Conservation (phyloP, 2,888 invertebrate species). For the Seira sanloemensis region DNA sequence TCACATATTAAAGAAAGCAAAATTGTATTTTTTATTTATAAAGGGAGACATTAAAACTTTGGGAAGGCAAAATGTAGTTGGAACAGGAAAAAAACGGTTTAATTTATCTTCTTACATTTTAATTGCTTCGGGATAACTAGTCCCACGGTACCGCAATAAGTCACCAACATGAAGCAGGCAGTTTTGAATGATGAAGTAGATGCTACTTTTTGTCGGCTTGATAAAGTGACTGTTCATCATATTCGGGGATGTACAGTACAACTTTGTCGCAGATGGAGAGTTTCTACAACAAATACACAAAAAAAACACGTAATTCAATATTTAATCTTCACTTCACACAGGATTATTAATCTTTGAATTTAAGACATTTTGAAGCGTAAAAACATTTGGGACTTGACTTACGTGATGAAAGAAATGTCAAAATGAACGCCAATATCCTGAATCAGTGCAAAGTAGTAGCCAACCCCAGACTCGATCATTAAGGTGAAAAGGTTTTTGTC, state of each 20-base stretch:
- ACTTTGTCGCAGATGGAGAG: slow-evolving; percentile 55
- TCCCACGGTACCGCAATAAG: slow-evolving; percentile 87
- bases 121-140: slow-evolving; percentile 88
- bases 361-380: too few species aligned
- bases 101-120: slow-evolving; percentile 84
- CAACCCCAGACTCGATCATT: slow-evolving; percentile 72
- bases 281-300: slow-evolving; percentile 74
- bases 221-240: slow-evolving; percentile 57
- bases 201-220: slow-evolving; percentile 69
- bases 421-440: slow-evolving; percentile 73
- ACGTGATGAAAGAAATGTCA: slow-evolving; percentile 73
- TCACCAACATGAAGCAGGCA: slow-evolving; percentile 93
- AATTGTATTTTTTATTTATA: slow-evolving; percentile 13
- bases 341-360: too few species aligned
- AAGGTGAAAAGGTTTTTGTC: slow-evolving; percentile 72
- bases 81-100: not conserved
- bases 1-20: too few species aligned
- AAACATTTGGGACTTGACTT: slow-evolving; percentile 43
- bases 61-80: too few species aligned
- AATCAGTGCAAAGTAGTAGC: slow-evolving; percentile 72
- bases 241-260: slow-evolving; percentile 70
- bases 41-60: too few species aligned
- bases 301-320: not conserved
- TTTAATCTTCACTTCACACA: too few species aligned
- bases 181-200: slow-evolving; percentile 89